These are phyloP conservation scores for Conus ventricosus DNA, from an alignment of 1,140 invertebrate species.

Conservation along the genomic window DNA sequence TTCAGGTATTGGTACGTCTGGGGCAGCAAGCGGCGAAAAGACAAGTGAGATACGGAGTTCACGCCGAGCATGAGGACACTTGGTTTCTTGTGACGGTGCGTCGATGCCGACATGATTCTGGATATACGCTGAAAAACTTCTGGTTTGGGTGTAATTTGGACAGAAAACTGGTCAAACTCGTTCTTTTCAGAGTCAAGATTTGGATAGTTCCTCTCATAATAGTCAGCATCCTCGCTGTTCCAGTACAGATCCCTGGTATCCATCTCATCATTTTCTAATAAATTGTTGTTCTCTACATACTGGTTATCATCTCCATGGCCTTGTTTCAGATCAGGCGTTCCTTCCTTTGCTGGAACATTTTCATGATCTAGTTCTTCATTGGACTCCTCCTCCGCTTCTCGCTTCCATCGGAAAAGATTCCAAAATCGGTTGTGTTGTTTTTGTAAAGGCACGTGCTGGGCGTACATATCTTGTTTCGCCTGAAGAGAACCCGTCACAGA, in stretches of 20 bases:
- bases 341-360: not conserved
- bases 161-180: constrained; percentile 68
- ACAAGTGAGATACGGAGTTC: constrained; percentile 67
- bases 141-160: constrained; percentile 57
- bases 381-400: not conserved
- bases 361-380: no score
- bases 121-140: constrained; percentile 58
- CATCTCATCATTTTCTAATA: no score
- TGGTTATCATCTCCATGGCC: not conserved
- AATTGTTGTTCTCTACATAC: no score
- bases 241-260: not conserved
- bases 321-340: not conserved
- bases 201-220: not conserved
- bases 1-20: constrained; percentile 59
- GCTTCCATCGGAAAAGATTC: not conserved
- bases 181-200: constrained; percentile 33
- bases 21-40: constrained; percentile 63
- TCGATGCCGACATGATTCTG: constrained; percentile 5
- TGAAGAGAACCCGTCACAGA: constrained; percentile 20
- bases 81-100: constrained; percentile 25
- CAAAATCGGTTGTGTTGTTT: not conserved
- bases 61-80: constrained; percentile 66
- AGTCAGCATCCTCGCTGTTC: not conserved
- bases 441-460: no score
- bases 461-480: not conserved